phyloP scores from a whole-genome alignment of 2,113 vertebrate genomes.

The Epinephelus fuscoguttatus region DNA sequence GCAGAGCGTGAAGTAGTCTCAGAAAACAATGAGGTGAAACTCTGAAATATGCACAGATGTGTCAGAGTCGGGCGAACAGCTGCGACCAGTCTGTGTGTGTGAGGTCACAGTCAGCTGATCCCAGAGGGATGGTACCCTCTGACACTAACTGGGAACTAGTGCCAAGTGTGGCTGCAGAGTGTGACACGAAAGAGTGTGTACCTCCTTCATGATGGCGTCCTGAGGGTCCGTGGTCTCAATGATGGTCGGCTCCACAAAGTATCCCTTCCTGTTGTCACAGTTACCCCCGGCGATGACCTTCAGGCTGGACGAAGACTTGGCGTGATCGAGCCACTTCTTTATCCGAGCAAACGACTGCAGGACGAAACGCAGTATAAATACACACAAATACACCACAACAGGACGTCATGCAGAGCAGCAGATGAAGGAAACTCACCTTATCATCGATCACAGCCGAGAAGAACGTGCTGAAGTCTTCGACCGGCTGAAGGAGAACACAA shows the following conservation, averaged over 20 bases:
- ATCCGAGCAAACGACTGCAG: conserved; percentile 90
- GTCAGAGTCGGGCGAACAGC: too few species aligned
- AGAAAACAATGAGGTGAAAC: too few species aligned
- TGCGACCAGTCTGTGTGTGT: too few species aligned
- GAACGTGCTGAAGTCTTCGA: conserved; percentile 91
- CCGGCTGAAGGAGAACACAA: conserved; percentile 83
- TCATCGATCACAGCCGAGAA: conserved; percentile 95
- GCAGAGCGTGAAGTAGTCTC: too few species aligned
- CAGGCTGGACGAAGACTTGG: conserved; percentile 86
- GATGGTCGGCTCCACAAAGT: conserved; percentile 93
- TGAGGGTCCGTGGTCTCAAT: conserved; percentile 90
- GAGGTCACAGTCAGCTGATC: too few species aligned
- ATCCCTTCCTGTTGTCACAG: conserved; percentile 88
- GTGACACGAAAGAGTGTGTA: too few species aligned
- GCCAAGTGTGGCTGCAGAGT: too few species aligned
- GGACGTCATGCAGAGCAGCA: neutral
- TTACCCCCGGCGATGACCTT: conserved; percentile 90
- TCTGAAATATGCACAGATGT: too few species aligned
- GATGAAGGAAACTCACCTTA: conserved; percentile 80
- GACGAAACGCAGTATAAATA: neutral
- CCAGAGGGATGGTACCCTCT: too few species aligned
- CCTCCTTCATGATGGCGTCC: conserved; percentile 95
- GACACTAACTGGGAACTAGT: too few species aligned
- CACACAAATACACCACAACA: neutral
- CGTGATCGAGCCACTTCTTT: conserved; percentile 88